A percentile compares a stretch with the other conserved stretches of the same genome.
Conservation (phyloP, 1,140 invertebrate genomes). For the Drosophila kanapiae region DNA sequence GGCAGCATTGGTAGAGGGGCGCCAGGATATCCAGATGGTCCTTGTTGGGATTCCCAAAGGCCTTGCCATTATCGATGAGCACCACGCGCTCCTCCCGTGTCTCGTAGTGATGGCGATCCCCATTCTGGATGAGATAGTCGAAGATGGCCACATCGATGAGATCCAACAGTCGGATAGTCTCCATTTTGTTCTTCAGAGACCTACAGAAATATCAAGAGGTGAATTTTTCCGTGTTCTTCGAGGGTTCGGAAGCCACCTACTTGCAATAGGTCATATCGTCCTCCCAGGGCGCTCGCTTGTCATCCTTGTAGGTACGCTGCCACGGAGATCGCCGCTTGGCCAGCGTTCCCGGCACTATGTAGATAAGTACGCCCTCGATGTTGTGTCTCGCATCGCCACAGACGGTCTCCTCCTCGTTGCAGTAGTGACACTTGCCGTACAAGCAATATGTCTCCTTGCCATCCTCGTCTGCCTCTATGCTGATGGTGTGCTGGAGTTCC, state of each 20-base stretch:
- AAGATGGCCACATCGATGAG: constrained; percentile 95
- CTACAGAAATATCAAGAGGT: constrained; percentile 69
- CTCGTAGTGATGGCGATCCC: constrained; percentile 97
- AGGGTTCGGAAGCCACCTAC: constrained; percentile 61
- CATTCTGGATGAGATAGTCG: constrained; percentile 97
- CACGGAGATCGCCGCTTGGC: constrained; percentile 93
- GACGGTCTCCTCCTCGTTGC: constrained; percentile 92
- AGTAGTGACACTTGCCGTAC: constrained; percentile 96
- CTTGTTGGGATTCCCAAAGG: constrained; percentile 93
- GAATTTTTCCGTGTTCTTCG: background rate
- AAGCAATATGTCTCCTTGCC: constrained; percentile 89
- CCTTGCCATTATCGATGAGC: constrained; percentile 97
- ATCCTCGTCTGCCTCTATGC: constrained; percentile 83
- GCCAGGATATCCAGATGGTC: constrained; percentile 95
- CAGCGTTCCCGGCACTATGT: constrained; percentile 91
- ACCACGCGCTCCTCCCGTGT: constrained; percentile 91
- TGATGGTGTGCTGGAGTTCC: constrained; percentile 87
- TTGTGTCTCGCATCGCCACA: constrained; percentile 90
- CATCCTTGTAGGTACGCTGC: constrained; percentile 94
- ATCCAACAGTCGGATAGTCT: constrained; percentile 90
- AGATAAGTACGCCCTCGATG: constrained; percentile 93
- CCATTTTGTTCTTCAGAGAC: constrained; percentile 86
- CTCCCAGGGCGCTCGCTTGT: constrained; percentile 92
- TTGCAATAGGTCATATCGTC: constrained; percentile 92
- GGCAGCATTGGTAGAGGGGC: constrained; percentile 95